These are phyloP conservation scores for Ochotona curzoniae DNA, from an alignment of 2,113 vertebrate species.

Conservation along the genomic window DNA sequence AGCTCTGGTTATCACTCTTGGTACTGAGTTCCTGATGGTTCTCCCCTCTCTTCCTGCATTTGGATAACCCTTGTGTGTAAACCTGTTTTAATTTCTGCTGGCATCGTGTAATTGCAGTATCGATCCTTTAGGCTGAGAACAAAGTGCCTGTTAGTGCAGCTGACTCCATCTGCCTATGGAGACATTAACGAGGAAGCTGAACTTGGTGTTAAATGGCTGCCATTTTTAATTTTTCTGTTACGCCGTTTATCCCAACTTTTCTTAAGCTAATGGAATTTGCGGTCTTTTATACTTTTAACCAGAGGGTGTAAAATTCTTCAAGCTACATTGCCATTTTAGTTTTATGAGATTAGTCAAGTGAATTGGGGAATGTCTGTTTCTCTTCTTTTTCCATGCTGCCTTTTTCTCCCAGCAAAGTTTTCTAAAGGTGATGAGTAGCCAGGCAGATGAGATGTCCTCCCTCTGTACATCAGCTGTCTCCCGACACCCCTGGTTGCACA, in stretches of 20 bases:
- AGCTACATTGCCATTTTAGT: background rate
- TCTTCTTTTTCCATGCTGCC: slow-evolving; percentile 42
- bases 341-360: slow-evolving; percentile 63
- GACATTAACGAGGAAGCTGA: slow-evolving; percentile 28
- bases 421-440: slow-evolving; percentile 80
- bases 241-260: background rate
- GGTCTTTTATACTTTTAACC: slow-evolving; percentile 54
- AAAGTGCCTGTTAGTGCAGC: background rate
- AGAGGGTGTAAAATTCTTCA: slow-evolving; percentile 56
- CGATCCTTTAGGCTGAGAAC: slow-evolving; percentile 20
- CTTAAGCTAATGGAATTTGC: background rate
- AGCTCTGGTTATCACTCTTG: background rate
- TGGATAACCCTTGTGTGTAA: background rate
- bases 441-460: slow-evolving; percentile 77
- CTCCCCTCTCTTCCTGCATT: background rate
- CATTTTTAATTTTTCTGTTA: background rate
- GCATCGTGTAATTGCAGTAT: background rate
- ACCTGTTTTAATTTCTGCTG: background rate
- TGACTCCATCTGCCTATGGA: background rate
- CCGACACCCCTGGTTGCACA: slow-evolving; percentile 43
- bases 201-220: slow-evolving; percentile 29
- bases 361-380: slow-evolving; percentile 67
- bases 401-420: slow-evolving; percentile 78
- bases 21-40: background rate
- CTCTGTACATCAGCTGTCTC: slow-evolving; percentile 70